Percentiles rank a stretch among this genome's conserved stretches.
Evolutionary conservation across 64 coral and sea anemone genomes (phyloP).

Genomic region (Montipora capricornis): DNA sequence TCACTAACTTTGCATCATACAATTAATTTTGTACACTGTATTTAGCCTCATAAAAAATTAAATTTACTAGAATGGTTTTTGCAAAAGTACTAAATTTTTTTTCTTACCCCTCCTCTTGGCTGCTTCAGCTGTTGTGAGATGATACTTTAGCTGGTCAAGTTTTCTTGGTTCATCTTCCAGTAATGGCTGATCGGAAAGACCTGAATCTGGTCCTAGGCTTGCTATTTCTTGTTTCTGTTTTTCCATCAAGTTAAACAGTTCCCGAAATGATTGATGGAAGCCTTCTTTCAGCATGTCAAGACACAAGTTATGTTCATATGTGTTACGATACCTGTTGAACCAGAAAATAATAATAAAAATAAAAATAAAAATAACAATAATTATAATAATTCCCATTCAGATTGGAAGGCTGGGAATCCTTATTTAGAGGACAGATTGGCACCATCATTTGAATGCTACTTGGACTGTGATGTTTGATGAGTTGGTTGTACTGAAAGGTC

Average conservation of each 20-base stretch:
- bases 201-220: constrained; percentile 82
- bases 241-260: constrained; percentile 92
- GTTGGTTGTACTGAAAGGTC: too few relatives aligned
- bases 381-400: too few relatives aligned
- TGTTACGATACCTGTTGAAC: constrained; percentile 84
- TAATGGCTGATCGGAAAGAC: constrained; percentile 78
- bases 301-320: constrained; percentile 97
- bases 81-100: neutral
- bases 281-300: constrained; percentile 99
- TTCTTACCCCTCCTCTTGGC: constrained; percentile 74
- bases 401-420: too few relatives aligned
- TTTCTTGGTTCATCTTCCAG: constrained; percentile 89
- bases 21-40: too few relatives aligned
- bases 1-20: too few relatives aligned
- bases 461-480: too few relatives aligned
- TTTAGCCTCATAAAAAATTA: too few relatives aligned
- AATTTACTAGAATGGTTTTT: too few relatives aligned
- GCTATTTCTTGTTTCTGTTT: constrained; percentile 80
- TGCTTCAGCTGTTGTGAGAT: constrained; percentile 91
- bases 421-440: too few relatives aligned
- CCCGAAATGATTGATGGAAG: constrained; percentile 96
- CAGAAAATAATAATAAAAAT: neutral
- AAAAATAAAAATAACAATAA: too few relatives aligned
- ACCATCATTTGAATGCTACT: too few relatives aligned
- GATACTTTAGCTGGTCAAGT: constrained; percentile 89